A percentile compares a stretch with the other conserved stretches of the same genome.
Conservation (phyloP, 2,113 vertebrate genomes). For the Thunnus maccoyii region DNA sequence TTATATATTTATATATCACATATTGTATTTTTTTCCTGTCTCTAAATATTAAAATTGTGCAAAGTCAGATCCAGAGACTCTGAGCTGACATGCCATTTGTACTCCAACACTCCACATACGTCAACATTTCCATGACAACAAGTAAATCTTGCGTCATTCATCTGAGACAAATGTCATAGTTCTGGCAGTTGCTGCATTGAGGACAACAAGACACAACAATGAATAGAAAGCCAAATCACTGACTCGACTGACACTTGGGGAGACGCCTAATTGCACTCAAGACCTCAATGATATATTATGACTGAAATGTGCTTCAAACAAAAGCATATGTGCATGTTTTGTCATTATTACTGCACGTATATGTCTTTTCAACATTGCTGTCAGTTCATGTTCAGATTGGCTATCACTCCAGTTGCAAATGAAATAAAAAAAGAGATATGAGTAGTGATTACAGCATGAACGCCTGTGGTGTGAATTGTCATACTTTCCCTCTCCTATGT, state of each 20-base stretch:
- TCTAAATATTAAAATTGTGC: not conserved
- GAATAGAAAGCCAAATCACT: conserved; percentile 20
- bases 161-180: conserved; percentile 21
- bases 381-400: not conserved
- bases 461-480: not conserved
- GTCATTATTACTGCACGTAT: conserved; percentile 3
- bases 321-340: conserved; percentile 45
- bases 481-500: not conserved
- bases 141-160: conserved; percentile 21
- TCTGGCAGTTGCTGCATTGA: conserved; percentile 20
- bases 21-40: not conserved
- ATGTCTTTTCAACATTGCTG: conserved; percentile 15
- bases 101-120: not conserved
- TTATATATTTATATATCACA: not conserved
- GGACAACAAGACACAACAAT: conserved; percentile 38
- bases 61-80: not conserved
- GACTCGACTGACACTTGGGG: not conserved
- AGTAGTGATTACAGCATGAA: conserved; percentile 11
- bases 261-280: conserved; percentile 32
- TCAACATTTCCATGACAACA: conserved; percentile 23
- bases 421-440: conserved; percentile 12
- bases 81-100: conserved; percentile 2
- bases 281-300: conserved; percentile 3
- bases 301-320: conserved; percentile 1
- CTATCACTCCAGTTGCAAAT: not conserved